Evolutionary conservation across 2,888 invertebrate genomes (phyloP).

Genomic region (Deladenus siricidicola): DNA sequence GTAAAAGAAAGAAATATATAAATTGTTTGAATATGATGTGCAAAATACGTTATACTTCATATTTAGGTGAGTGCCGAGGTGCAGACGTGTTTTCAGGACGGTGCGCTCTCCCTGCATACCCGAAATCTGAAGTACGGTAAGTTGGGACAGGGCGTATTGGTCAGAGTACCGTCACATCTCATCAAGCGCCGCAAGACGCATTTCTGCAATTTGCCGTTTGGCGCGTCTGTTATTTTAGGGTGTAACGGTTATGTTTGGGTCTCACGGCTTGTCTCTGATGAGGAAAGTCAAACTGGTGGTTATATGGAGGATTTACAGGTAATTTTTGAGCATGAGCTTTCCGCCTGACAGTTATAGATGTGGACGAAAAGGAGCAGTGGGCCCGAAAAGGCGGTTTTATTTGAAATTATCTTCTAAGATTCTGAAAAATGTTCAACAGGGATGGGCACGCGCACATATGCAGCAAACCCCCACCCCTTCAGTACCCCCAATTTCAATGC

Average conservation of each 20-base stretch:
- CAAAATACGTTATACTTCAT: no score
- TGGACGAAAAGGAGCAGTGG: no score
- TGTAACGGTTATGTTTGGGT: slow-evolving; percentile 68
- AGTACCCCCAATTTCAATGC: not conserved
- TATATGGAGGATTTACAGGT: slow-evolving; percentile 67
- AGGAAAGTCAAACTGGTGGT: slow-evolving; percentile 61
- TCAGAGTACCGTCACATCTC: slow-evolving; percentile 73
- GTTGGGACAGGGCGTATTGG: slow-evolving; percentile 58
- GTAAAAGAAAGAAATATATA: no score
- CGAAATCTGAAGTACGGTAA: slow-evolving; percentile 94
- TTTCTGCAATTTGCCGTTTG: slow-evolving; percentile 84
- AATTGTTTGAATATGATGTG: no score
- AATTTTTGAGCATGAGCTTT: no score
- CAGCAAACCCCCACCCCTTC: no score
- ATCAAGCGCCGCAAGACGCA: slow-evolving; percentile 88
- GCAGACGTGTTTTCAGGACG: slow-evolving; percentile 82
- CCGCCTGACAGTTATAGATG: no score
- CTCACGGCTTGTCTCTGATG: slow-evolving; percentile 25
- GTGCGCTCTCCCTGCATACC: slow-evolving; percentile 83
- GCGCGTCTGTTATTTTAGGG: slow-evolving; percentile 83
- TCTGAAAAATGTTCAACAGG: no score
- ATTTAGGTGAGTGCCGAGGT: slow-evolving; percentile 63
- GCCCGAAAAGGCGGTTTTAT: not conserved
- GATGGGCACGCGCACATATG: no score
- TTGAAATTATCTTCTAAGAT: not conserved